A percentile compares a stretch with the other conserved stretches of the same genome.
Evolutionary conservation across 2,113 vertebrate species (phyloP).

Genomic region (Damaliscus lunatus): DNA sequence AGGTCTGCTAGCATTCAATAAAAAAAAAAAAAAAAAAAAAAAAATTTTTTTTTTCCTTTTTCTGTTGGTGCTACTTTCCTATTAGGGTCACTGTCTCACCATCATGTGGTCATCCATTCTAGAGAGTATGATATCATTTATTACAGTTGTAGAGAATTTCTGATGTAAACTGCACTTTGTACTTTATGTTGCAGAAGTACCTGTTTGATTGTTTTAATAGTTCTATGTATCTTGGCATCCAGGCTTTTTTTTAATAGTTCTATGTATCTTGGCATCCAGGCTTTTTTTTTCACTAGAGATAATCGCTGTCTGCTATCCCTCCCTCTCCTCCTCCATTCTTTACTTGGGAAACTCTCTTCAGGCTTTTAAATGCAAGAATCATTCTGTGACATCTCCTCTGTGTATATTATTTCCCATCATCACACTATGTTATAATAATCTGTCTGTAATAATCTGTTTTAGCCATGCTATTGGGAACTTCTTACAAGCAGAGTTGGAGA

Average conservation of each 20-base stretch:
- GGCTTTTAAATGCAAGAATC: neutral
- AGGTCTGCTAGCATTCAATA: constrained; percentile 50
- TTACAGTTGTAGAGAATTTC: neutral
- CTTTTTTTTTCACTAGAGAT: neutral
- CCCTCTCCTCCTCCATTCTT: neutral
- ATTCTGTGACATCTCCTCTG: neutral
- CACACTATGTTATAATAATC: neutral
- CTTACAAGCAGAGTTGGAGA: neutral
- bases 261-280: too few relatives aligned
- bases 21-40: neutral
- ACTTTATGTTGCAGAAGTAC: neutral
- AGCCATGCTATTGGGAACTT: neutral
- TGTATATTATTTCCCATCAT: neutral
- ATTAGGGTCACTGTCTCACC: neutral
- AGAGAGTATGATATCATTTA: neutral
- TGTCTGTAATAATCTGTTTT: neutral
- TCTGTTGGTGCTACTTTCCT: neutral
- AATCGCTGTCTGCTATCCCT: neutral
- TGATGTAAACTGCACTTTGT: neutral
- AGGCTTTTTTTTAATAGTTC: neutral
- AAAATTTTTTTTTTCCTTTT: too few relatives aligned
- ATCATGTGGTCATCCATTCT: rapidly evolving
- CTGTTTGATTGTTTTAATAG: neutral
- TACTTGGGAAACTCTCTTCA: neutral
- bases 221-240: neutral